Conservation (phyloP, 2,888 invertebrate species). For the Agrotis ipsilon region DNA sequence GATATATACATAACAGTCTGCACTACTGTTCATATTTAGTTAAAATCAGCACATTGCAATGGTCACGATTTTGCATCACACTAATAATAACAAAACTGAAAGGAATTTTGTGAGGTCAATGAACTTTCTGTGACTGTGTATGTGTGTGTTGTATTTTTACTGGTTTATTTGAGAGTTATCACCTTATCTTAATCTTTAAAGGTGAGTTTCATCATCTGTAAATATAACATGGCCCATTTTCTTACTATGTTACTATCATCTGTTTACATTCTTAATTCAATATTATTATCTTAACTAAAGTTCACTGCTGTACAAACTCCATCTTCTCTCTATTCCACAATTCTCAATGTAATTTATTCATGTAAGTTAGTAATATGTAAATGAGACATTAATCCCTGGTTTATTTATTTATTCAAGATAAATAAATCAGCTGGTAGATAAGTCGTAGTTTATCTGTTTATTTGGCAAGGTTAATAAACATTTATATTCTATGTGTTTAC, state of each 20-base stretch:
- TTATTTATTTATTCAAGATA: conserved; percentile 34
- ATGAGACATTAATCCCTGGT: conserved; percentile 23
- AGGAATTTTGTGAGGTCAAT: conserved; percentile 58
- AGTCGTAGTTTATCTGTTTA: conserved; percentile 11
- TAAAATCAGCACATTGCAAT: conserved; percentile 13
- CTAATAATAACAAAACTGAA: conserved; percentile 31
- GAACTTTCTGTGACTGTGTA: conserved; percentile 48
- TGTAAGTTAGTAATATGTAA: conserved; percentile 27
- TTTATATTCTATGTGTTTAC: neutral
- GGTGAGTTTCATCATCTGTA: conserved; percentile 57
- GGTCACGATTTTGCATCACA: conserved; percentile 26
- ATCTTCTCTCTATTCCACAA: conserved; percentile 9
- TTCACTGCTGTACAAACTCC: conserved; percentile 9
- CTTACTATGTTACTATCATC: conserved; percentile 12
- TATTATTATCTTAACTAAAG: conserved; percentile 20
- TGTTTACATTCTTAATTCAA: conserved; percentile 14
- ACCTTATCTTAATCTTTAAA: conserved; percentile 67
- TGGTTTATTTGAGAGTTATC: conserved; percentile 58
- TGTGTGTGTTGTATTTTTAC: conserved; percentile 34
- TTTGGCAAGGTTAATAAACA: conserved; percentile 19
- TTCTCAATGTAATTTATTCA: conserved; percentile 25
- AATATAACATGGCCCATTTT: conserved; percentile 39
- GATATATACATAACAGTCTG: conserved; percentile 34
- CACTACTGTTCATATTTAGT: conserved; percentile 21
- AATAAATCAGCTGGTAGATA: conserved; percentile 31